A percentile compares a stretch with the other conserved stretches of the same genome.
Evolutionary conservation across 2,888 invertebrate species (phyloP).

Genomic region (Oithona nana): DNA sequence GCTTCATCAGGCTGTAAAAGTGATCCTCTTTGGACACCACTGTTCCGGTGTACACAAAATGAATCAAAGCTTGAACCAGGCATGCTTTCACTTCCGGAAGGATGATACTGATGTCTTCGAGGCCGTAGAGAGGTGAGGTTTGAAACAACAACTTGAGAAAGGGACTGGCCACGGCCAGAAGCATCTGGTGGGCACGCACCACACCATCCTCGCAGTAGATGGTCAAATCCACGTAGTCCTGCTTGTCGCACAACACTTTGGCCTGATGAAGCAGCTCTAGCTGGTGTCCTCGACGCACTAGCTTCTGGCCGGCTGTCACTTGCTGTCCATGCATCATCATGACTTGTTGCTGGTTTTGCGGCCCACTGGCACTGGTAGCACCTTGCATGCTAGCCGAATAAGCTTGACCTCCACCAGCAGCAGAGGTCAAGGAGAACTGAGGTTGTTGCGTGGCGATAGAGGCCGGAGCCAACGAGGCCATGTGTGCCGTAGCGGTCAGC

Average conservation of each 20-base stretch:
- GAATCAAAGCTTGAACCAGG: slow-evolving; percentile 14
- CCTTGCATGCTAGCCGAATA: background rate
- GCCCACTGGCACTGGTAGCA: no score
- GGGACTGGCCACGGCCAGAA: slow-evolving; percentile 14
- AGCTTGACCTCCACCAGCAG: no score
- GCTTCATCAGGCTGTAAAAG: slow-evolving; percentile 17
- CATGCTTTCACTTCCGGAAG: slow-evolving; percentile 14
- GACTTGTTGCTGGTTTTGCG: background rate
- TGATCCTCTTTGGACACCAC: slow-evolving; percentile 16
- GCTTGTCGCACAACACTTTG: slow-evolving; percentile 9
- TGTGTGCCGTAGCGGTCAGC: background rate
- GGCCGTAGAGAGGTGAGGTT: background rate
- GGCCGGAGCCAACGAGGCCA: background rate
- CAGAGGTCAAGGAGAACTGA: background rate
- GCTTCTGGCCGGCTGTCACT: slow-evolving; percentile 10
- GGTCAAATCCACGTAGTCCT: slow-evolving; percentile 16
- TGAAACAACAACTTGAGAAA: slow-evolving; percentile 16
- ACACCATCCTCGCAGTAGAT: slow-evolving; percentile 17
- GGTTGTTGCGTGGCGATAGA: background rate
- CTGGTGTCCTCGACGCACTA: slow-evolving; percentile 12
- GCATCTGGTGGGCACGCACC: slow-evolving; percentile 13
- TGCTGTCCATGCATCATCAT: background rate
- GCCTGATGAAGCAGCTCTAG: slow-evolving; percentile 7
- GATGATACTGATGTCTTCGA: slow-evolving; percentile 9
- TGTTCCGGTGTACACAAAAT: slow-evolving; percentile 15